Conservation (phyloP, 2,113 vertebrate species). For the Ptilorrhoa leucosticta region DNA sequence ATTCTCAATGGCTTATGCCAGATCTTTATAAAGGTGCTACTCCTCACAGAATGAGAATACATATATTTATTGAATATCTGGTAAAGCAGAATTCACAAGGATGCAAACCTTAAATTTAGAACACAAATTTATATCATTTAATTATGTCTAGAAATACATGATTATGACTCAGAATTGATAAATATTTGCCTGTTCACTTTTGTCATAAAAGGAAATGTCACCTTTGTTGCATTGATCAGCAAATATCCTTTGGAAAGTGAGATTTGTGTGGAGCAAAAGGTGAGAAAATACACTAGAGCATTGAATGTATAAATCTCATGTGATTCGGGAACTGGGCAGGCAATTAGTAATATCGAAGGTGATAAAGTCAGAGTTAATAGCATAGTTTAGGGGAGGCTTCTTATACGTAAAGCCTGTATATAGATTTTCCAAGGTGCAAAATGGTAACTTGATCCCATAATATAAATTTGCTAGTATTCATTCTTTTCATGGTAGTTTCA, state of each 20-base stretch:
- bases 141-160: not conserved
- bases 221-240: not conserved
- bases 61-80: not conserved
- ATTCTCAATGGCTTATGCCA: not conserved
- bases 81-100: not conserved
- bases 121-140: not conserved
- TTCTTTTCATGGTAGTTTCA: not conserved
- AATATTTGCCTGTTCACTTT: not conserved
- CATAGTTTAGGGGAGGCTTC: not conserved
- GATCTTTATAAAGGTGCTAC: not conserved
- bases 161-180: not conserved
- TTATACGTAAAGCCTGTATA: not conserved
- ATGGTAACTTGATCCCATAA: not conserved
- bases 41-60: not conserved
- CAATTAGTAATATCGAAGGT: not conserved
- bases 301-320: not conserved
- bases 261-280: not conserved
- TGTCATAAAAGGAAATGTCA: not conserved
- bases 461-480: not conserved
- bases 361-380: not conserved
- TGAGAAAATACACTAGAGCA: not conserved
- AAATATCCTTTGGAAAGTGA: not conserved
- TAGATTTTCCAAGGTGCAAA: not conserved
- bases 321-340: not conserved
- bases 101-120: not conserved